Percentiles rank a stretch among this genome's conserved stretches.
Evolutionary conservation across 2,797 vertebrate genomes (phyloP).

Genomic region (Gobio occitaniae): DNA sequence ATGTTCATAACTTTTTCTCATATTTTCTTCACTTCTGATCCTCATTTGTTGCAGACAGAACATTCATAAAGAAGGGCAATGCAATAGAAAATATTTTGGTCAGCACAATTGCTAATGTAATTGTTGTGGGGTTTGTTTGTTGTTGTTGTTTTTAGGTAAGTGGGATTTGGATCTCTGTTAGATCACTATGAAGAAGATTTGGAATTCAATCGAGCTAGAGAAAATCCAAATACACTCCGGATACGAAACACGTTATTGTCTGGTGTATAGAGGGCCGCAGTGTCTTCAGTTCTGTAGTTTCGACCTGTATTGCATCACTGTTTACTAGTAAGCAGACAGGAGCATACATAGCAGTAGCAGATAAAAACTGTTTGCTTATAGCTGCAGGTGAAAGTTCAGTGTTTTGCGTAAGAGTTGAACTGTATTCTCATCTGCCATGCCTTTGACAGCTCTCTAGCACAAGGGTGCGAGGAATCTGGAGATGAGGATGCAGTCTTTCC

Average conservation of each 20-base stretch:
- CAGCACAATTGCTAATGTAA: not conserved
- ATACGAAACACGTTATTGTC: not conserved
- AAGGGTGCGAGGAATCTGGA: not conserved
- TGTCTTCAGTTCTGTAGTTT: not conserved
- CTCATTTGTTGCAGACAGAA: too few species aligned
- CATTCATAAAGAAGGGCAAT: not conserved
- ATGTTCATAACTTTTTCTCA: too few species aligned
- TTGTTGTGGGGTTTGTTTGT: not conserved
- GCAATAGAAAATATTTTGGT: not conserved
- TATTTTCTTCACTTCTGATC: too few species aligned
- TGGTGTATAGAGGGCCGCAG: not conserved
- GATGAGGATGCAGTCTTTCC: constrained; percentile 19
- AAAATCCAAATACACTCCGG: not conserved
- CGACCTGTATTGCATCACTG: constrained; percentile 17
- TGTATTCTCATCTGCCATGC: not conserved
- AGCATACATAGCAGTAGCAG: constrained; percentile 21
- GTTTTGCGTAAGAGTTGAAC: constrained; percentile 21
- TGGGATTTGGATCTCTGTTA: not conserved
- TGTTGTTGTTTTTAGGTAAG: not conserved
- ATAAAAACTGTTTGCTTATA: constrained; percentile 53
- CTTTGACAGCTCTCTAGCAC: constrained; percentile 2
- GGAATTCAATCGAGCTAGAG: not conserved
- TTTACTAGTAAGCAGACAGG: constrained; percentile 2
- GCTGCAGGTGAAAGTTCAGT: constrained; percentile 53
- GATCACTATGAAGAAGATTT: not conserved